Base-by-base conservation (phyloP, 2,113 vertebrate genomes). In the Alligator sinensis region DNA sequence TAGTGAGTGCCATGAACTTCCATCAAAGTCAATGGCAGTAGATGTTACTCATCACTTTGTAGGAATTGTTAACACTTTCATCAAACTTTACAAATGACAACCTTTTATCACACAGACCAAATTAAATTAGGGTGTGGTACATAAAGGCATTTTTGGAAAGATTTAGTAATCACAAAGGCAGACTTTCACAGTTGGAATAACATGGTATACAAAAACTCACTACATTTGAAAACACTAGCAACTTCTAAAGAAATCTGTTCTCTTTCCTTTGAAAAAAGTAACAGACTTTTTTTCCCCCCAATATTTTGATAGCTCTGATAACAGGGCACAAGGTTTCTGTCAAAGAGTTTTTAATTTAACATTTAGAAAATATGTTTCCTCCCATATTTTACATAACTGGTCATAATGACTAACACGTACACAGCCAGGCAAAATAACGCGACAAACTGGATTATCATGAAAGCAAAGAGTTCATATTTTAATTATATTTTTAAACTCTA, bases 291-390 rank as follows among this genome's bases (percentile, higher is more conserved):
- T 14, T 22, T 24, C 7, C 5, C 22, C 61, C 15, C 6, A 38
- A 30, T 82, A 86, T 89, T 38, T 55, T 80, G 25, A 14, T 74
- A 83, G 77, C 10, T 19, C 70, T 83, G 17, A 75, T 60, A 76
- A 92, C 11, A 72, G 27, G 3, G 6, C 2, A 93, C 22, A 54
- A 75, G 10, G 38, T 57, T 79, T 72, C 64, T 64, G 85, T 10
- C 24, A 88, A 82, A 27, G 2, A 77, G 22, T 86, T 62, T 94
- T 82, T 86, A 81, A 81, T 89, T 75, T 79, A 30, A 28, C 81
- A 75, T 68, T 70, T 86, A n/a, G 47, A 14, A 25, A 74, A 6
- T 5, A 61, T 4, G 3, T 25, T 66, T 2, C 12, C 81, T 89
- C 27, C 28, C 55, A 58, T 82, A 91, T 86, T 9, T 38, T 47